These are phyloP conservation scores for Poecilia gillii DNA, from an alignment of 2,797 vertebrate species.

Conservation along the genomic window DNA sequence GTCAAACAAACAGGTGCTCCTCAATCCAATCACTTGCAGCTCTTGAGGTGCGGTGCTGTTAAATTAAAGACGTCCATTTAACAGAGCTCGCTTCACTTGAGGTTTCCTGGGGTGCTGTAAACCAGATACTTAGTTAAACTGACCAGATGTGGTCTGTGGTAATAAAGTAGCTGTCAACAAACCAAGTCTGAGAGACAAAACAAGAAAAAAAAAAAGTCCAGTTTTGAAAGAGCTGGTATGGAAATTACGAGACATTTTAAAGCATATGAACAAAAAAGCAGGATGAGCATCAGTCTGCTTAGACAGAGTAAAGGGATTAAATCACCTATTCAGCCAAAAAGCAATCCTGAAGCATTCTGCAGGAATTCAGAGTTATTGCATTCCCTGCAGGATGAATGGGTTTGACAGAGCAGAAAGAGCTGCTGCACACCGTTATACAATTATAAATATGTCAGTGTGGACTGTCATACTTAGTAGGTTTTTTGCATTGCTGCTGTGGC, in stretches of 20 bases:
- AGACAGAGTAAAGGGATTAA: conserved; percentile 11
- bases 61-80: conserved; percentile 41
- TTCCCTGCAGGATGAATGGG: background rate
- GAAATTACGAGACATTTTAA: conserved; percentile 10
- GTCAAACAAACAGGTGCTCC: conserved; percentile 15
- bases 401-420: conserved; percentile 1
- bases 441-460: conserved; percentile 7
- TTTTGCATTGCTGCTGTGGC: conserved; percentile 37
- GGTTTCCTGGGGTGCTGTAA: conserved; percentile 30
- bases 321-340: conserved; percentile 29
- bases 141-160: conserved; percentile 33
- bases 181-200: conserved; percentile 10
- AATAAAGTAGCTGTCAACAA: conserved; percentile 10
- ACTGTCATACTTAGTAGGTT: conserved; percentile 23
- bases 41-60: conserved; percentile 33
- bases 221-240: conserved; percentile 7
- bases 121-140: conserved; percentile 30
- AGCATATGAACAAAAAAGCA: conserved; percentile 15
- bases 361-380: conserved; percentile 17
- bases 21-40: conserved; percentile 31
- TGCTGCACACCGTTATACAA: conserved; percentile 5
- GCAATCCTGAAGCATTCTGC: conserved; percentile 7
- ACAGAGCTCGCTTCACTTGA: conserved; percentile 34
- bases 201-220: background rate
- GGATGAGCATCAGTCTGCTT: conserved; percentile 10